phyloP scores from a whole-genome alignment of 92 coral and sea anemone genomes.

The Phenganax stokvisi region DNA sequence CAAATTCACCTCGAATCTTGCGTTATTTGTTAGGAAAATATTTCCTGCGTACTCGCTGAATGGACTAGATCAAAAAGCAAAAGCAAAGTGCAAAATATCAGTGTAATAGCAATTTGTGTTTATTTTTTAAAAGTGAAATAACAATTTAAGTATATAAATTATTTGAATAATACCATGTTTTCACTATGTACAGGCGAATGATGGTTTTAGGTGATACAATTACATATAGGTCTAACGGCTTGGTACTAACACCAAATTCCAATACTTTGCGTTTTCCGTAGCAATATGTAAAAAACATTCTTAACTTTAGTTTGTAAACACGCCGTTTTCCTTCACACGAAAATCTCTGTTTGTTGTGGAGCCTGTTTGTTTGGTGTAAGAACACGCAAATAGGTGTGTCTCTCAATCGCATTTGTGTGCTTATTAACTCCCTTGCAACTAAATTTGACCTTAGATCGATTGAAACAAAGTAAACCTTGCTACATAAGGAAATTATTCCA shows the following conservation, averaged over 20 bases:
- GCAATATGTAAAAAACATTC: background rate
- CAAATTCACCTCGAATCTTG: background rate
- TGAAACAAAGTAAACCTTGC: background rate
- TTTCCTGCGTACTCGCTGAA: background rate
- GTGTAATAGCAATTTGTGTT: background rate
- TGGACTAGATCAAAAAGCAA: background rate
- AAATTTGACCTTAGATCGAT: background rate
- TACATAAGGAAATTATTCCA: background rate
- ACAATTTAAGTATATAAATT: background rate
- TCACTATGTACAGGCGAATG: too few species aligned
- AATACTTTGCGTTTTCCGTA: background rate
- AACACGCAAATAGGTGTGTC: constrained; percentile 1
- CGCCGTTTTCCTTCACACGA: background rate
- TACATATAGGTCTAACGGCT: too few species aligned
- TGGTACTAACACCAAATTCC: background rate
- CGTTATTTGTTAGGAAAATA: background rate
- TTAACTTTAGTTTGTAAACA: background rate
- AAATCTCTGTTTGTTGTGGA: background rate
- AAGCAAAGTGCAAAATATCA: background rate
- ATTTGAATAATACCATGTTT: background rate
- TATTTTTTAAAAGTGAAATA: background rate
- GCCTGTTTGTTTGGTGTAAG: background rate
- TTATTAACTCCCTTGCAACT: background rate
- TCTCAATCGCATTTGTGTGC: background rate
- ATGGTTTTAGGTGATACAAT: too few species aligned